Base-by-base conservation (phyloP, 1,140 invertebrate species). In the Drosophila tsacasi region DNA sequence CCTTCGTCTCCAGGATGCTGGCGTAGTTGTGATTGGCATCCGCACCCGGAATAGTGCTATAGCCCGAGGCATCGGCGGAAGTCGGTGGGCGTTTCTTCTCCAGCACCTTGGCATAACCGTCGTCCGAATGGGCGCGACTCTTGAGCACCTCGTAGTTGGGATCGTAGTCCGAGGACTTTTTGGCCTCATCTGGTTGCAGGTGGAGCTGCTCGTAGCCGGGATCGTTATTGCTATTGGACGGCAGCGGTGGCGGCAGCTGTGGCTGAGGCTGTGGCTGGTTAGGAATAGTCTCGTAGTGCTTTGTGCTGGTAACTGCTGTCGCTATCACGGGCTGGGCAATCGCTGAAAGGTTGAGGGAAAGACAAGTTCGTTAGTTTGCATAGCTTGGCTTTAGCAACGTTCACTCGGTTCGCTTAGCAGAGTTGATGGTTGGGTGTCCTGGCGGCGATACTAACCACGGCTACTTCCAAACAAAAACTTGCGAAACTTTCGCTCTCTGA, bases 111-210 rank as follows among this genome's bases (percentile, higher is more conserved):
- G 93, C 93, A 78, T 95, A 92, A 46, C 93, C 91, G 77, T 84
- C 76, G 67, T 92, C 78, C 15, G 82, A 83, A 50, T 93, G 79
- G 49, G 81, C 83, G 5, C 89, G 76, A 73, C 74, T 93, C 67
- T 95, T 94, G 21, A 96, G 83, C 42, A 96, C 94, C 91, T 97
- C 96, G 79, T 96, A 97, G 86, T 96, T 96, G 1, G 95, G 95
- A 93, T 96, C 95, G 2, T 94, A 94, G 69, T 95, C 94, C 39
- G 81, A 57, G 0, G 54, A 84, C 57, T 87, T 87, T 60, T 81
- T 89, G 25, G 75, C 52, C 68, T 90, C 82, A 46, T 83, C 76
- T 2, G 77, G 66, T 65, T 93, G 67, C 72, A 91, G 67, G 64
- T 93, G 66, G 73, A 91, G 58, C 27, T 95, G 94, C 81, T 96